These are phyloP conservation scores for Chanos chanos DNA, from an alignment of 2,797 vertebrate species.

Conservation along the genomic window DNA sequence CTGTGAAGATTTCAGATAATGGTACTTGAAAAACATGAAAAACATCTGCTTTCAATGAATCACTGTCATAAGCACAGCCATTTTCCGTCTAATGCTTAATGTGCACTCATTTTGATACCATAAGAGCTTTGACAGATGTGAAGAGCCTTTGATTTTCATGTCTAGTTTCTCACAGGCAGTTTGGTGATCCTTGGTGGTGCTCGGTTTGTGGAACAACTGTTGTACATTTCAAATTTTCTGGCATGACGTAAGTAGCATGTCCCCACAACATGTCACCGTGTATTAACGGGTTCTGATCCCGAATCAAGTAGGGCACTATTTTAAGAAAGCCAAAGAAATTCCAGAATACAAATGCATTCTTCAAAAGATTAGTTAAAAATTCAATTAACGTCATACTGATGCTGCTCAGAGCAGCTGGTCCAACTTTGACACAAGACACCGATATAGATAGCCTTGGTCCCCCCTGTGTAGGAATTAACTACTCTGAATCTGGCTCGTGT, in stretches of 20 bases:
- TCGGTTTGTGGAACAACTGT: slow-evolving; percentile 59
- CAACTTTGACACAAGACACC: slow-evolving; percentile 72
- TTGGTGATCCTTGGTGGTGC: slow-evolving; percentile 42
- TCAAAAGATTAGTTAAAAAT: slow-evolving; percentile 74
- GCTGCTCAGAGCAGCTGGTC: slow-evolving; percentile 70
- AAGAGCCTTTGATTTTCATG: slow-evolving; percentile 44
- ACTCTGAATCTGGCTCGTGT: slow-evolving; percentile 55
- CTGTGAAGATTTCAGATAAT: slow-evolving; percentile 32
- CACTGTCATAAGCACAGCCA: slow-evolving; percentile 10
- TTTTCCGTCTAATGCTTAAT: slow-evolving; percentile 26
- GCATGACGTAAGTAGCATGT: slow-evolving; percentile 58
- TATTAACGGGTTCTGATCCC: slow-evolving; percentile 61
- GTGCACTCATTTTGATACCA: slow-evolving; percentile 16
- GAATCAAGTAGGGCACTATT: slow-evolving; percentile 65
- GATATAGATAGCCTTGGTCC: slow-evolving; percentile 73
- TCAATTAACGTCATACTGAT: slow-evolving; percentile 66
- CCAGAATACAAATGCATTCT: slow-evolving; percentile 70
- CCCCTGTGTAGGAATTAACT: slow-evolving; percentile 63
- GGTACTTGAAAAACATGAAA: slow-evolving; percentile 36
- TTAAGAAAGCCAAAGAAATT: slow-evolving; percentile 71
- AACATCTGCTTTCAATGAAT: slow-evolving; percentile 44
- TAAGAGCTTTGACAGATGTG: slow-evolving; percentile 38
- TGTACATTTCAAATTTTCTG: slow-evolving; percentile 55
- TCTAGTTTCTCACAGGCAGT: slow-evolving; percentile 37
- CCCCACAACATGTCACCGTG: slow-evolving; percentile 52